These are phyloP conservation scores for Cardinalis cardinalis DNA, from an alignment of 2,113 vertebrate species.

Conservation along the genomic window DNA sequence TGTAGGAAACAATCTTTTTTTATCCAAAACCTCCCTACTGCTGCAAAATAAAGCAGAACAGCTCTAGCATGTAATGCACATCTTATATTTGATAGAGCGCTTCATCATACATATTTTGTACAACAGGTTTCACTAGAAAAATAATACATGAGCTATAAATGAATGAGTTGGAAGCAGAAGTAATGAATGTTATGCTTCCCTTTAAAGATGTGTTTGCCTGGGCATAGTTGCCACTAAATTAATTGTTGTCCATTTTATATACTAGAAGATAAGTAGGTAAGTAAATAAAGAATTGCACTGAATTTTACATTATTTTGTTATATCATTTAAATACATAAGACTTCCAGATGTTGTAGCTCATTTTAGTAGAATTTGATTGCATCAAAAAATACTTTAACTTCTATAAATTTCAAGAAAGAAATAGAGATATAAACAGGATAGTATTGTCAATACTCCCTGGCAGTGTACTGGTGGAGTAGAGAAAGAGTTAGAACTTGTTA, in stretches of 20 bases:
- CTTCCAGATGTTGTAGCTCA: not conserved
- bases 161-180: not conserved
- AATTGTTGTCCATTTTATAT: not conserved
- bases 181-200: not conserved
- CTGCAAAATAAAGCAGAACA: not conserved
- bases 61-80: not conserved
- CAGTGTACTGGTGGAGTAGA: not conserved
- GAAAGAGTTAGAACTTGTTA: not conserved
- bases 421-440: not conserved
- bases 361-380: not conserved
- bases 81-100: not conserved
- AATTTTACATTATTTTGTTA: not conserved
- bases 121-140: not conserved
- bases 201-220: not conserved
- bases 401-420: not conserved
- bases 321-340: not conserved
- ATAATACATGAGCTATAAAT: not conserved
- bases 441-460: not conserved
- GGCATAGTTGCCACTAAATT: not conserved
- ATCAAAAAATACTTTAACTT: not conserved
- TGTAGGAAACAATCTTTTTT: not conserved
- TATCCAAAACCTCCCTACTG: not conserved
- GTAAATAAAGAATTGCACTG: not conserved
- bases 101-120: not conserved
- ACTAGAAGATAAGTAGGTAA: not conserved